phyloP scores from a whole-genome alignment of 1,140 invertebrate species.

The Bombyx mandarina region DNA sequence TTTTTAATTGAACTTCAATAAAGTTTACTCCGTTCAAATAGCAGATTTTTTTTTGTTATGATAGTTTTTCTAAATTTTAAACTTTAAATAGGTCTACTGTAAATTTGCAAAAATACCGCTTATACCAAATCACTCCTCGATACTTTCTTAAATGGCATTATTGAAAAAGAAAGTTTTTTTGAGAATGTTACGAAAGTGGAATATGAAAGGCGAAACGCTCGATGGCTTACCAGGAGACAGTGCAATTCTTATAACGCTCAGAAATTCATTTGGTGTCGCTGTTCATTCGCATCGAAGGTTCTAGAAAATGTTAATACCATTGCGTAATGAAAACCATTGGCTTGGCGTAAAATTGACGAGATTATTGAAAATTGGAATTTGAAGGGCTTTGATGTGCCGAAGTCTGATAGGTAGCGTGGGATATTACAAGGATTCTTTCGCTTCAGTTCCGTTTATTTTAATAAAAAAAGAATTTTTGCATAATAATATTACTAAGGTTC shows the following conservation, averaged over 20 bases:
- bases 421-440: constrained; percentile 9
- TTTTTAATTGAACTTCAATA: too few relatives aligned
- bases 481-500: constrained; percentile 3
- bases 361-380: constrained; percentile 32
- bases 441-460: constrained; percentile 6
- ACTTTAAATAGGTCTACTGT: too few relatives aligned
- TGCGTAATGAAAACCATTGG: constrained; percentile 27
- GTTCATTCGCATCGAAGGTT: constrained; percentile 30
- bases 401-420: constrained; percentile 6
- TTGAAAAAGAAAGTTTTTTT: too few relatives aligned
- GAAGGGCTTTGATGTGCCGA: constrained; percentile 17
- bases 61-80: too few relatives aligned
- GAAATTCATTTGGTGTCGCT: constrained; percentile 6
- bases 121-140: too few relatives aligned
- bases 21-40: too few relatives aligned
- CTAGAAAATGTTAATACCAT: constrained; percentile 26
- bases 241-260: constrained; percentile 2
- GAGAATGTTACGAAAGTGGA: too few relatives aligned
- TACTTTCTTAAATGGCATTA: too few relatives aligned
- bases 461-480: constrained; percentile 9
- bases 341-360: constrained; percentile 21
- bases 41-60: too few relatives aligned
- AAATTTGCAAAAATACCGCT: too few relatives aligned
- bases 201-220: not conserved
- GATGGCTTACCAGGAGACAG: not conserved